Evolutionary conservation across 2,797 vertebrate species (phyloP).

Genomic region (Pseudocheirus occidentalis): DNA sequence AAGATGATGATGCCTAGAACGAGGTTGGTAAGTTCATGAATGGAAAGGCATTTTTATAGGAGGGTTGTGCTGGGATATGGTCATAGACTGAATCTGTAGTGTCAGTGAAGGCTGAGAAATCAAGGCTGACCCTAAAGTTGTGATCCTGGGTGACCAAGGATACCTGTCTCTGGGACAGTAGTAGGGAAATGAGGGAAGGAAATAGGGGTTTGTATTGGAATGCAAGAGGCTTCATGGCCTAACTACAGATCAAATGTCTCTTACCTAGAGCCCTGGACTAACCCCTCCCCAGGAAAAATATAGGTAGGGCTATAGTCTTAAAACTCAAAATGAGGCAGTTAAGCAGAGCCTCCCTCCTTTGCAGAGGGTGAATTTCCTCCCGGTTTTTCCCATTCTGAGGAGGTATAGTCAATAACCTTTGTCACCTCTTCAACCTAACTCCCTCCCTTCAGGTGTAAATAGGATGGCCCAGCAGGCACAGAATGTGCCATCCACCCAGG

Average conservation of each 20-base stretch:
- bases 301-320: neutral
- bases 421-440: neutral
- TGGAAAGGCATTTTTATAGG: neutral
- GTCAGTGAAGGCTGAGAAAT: neutral
- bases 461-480: neutral
- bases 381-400: neutral
- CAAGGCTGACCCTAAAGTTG: neutral
- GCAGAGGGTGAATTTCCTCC: constrained; percentile 31
- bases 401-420: constrained; percentile 10
- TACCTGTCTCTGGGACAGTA: neutral
- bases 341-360: constrained; percentile 10
- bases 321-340: neutral
- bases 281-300: neutral
- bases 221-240: neutral
- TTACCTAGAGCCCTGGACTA: neutral
- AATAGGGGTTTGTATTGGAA: neutral
- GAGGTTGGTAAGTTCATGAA: neutral
- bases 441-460: neutral
- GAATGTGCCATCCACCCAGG: neutral
- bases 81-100: neutral
- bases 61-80: neutral
- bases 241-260: neutral
- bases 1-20: neutral
- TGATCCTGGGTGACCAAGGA: neutral
- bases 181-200: neutral